Evolutionary conservation across 1,140 invertebrate genomes (phyloP).

Genomic region (Brachionus paranguensis): DNA sequence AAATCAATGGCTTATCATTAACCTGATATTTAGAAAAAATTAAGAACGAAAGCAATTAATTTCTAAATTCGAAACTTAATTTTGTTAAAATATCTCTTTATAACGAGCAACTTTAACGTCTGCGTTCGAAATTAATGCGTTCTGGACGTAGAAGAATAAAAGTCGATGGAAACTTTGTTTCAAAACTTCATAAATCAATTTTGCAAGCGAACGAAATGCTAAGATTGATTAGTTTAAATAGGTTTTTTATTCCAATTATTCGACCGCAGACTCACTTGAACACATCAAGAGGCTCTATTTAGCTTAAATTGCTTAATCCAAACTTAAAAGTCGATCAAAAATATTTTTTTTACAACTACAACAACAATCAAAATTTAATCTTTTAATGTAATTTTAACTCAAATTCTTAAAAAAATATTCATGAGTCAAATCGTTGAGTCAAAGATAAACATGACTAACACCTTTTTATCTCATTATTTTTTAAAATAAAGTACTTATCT

Average conservation of each 20-base stretch:
- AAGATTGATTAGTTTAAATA: constrained; percentile 34
- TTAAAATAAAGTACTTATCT: too few species aligned
- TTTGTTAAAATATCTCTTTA: neutral
- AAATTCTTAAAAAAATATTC: neutral
- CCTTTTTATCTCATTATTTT: neutral
- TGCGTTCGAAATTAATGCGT: constrained; percentile 7
- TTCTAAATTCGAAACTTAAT: neutral
- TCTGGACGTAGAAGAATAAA: neutral
- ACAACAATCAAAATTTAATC: neutral
- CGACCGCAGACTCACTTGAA: neutral
- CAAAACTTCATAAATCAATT: constrained; percentile 34
- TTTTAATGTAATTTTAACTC: neutral
- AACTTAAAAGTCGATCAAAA: neutral
- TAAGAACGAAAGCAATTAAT: neutral
- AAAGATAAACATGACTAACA: neutral
- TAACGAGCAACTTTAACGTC: constrained; percentile 9
- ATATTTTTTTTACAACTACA: neutral
- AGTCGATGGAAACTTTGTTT: neutral
- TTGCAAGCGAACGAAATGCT: neutral
- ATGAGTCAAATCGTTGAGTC: neutral
- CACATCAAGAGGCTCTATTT: neutral
- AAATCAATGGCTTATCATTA: neutral
- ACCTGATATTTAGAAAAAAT: neutral
- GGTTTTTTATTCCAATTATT: constrained; percentile 18
- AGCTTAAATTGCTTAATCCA: constrained; percentile 7